Base-by-base conservation (phyloP, 2,113 vertebrate genomes). In the Psammodynastes pulverulentus region DNA sequence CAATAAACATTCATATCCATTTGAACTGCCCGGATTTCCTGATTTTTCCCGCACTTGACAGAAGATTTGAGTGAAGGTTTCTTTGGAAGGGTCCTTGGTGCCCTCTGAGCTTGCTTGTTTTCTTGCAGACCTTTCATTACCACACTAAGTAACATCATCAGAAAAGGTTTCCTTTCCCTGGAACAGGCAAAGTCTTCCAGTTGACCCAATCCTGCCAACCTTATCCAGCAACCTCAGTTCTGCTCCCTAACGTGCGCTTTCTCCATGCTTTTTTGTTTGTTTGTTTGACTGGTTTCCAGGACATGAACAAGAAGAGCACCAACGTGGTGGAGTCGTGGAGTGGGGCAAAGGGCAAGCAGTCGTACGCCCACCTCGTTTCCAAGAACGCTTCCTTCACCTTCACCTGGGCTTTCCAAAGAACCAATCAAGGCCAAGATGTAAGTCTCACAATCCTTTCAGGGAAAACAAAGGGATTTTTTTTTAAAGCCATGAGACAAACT, bases 331-430 rank as follows among this genome's bases (percentile, higher is more conserved):
- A 99, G 93, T 99, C 98, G 0, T 99, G 99, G 99, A 98, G 98
- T 93, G 98, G 98, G 96, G 98, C 96, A 21, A 98, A 99, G 96
- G 97, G 97, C 72, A 99, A 98, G 89, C 99, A 99, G 95, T 98
- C 98, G 34, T 99, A 99, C 89, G 98, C 98, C 17, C 98, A 99
- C 79, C 54, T 98, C 62, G 97, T 99, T 96, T 98, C 98, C 84
- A 98, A 98, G 97, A 99, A 99, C 1, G 98, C 98, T 92, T 98
- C 99, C 0, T 98, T 99, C 85, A 98, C 98, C 0, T 99, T 98
- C 96, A 99, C 99, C 0, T 99, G 99, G 99, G 99, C 99, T 53
- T 99, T 99, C 95, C 99, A 99, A 97, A 98, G 98, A 95, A 99
- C 98, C 49, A 99, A 98, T 1, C 98, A 98, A 56, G 98, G 98